Percentiles rank a stretch among this genome's conserved stretches.
These are phyloP conservation scores for Sciurus carolinensis DNA, from an alignment of 2,797 vertebrate species.

Conservation along the genomic window DNA sequence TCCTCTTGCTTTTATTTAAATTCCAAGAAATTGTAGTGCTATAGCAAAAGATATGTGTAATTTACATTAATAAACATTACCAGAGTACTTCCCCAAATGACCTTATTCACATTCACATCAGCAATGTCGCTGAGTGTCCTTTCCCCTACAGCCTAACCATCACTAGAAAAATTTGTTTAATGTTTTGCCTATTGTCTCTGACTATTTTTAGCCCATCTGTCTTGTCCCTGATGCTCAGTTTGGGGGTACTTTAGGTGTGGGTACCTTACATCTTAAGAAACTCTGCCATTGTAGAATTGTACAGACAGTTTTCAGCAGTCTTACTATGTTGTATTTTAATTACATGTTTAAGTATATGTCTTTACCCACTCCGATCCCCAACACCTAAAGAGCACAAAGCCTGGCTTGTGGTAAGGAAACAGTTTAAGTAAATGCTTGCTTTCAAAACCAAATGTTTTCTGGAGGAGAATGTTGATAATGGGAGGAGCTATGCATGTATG, in stretches of 20 bases:
- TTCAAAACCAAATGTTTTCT: conserved; percentile 43
- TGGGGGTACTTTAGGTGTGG: neutral
- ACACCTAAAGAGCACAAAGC: neutral
- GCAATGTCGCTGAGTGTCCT: neutral
- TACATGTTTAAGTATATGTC: neutral
- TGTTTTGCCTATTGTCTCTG: conserved; percentile 14
- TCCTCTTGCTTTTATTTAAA: conserved; percentile 40
- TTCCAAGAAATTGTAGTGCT: conserved; percentile 36
- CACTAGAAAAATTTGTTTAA: neutral
- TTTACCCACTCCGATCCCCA: neutral
- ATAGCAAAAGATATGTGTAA: neutral
- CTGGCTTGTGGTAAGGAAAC: neutral
- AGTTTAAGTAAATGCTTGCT: conserved; percentile 15
- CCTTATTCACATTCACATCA: neutral
- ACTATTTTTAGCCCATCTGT: neutral
- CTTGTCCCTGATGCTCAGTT: neutral
- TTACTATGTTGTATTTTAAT: conserved; percentile 32
- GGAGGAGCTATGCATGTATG: neutral
- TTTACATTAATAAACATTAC: conserved; percentile 45
- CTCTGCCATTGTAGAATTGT: neutral
- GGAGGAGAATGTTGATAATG: neutral
- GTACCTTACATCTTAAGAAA: neutral
- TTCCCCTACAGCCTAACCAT: neutral
- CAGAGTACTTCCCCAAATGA: conserved; percentile 12
- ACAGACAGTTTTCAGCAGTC: conserved; percentile 3